These are phyloP conservation scores for Chironomus striatipennis DNA, from an alignment of 1,140 invertebrate genomes.

Conservation along the genomic window DNA sequence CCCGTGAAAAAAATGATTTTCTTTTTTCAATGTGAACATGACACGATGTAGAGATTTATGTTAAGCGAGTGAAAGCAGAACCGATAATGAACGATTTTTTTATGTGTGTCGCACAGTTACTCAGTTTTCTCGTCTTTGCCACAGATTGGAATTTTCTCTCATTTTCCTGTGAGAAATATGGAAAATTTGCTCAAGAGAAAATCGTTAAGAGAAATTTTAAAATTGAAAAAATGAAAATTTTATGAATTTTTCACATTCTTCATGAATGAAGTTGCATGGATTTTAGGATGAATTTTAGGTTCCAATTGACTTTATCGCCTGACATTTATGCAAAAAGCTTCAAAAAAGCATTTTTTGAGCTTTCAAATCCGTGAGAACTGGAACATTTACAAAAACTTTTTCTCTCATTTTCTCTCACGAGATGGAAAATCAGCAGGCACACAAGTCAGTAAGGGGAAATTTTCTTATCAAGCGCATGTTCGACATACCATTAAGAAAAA, in stretches of 20 bases:
- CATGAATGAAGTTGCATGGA: no score
- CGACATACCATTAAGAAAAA: background rate
- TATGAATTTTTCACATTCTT: no score
- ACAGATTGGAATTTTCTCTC: background rate
- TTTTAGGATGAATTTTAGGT: no score
- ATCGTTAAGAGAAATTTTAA: background rate
- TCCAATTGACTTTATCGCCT: no score
- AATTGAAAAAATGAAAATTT: no score
- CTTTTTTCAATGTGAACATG: background rate
- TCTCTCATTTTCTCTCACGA: background rate
- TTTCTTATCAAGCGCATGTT: background rate
- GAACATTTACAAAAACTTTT: no score
- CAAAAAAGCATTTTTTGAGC: no score
- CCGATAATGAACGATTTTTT: conserved; percentile 21
- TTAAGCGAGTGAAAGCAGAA: conserved; percentile 15
- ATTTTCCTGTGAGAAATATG: background rate
- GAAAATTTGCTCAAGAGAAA: background rate
- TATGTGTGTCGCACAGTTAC: background rate
- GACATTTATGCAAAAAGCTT: no score
- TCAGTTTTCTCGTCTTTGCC: no score
- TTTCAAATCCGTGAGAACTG: no score
- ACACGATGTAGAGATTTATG: conserved; percentile 17
- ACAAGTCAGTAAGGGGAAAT: background rate
- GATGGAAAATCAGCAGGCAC: background rate
- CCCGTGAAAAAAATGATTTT: background rate